phyloP scores from a whole-genome alignment of 2,888 invertebrate species.

The Arge pagana region DNA sequence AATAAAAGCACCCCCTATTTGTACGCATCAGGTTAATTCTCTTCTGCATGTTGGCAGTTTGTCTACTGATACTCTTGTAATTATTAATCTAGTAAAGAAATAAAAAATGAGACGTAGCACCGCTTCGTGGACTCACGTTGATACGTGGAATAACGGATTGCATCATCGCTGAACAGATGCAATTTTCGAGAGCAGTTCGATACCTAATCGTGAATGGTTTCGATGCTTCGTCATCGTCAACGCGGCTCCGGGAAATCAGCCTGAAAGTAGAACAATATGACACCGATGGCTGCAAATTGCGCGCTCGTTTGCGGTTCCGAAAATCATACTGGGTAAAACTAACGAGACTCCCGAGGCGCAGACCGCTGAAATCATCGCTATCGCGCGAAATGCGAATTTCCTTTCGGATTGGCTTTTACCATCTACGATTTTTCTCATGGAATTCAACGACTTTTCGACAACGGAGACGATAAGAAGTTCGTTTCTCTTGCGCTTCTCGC shows the following conservation, averaged over 20 bases:
- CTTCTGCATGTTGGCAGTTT: no score
- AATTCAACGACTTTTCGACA: not conserved
- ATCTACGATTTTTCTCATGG: conserved; percentile 6
- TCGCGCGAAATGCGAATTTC: conserved; percentile 11
- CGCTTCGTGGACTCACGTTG: conserved; percentile 1
- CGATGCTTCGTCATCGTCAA: not conserved
- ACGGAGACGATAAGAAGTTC: not conserved
- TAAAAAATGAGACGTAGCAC: not conserved
- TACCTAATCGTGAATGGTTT: not conserved
- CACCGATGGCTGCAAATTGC: no score
- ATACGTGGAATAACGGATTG: conserved; percentile 4
- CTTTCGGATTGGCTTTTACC: not conserved
- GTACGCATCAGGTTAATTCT: no score
- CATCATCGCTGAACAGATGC: conserved; percentile 10
- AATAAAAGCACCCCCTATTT: no score
- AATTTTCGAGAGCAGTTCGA: not conserved
- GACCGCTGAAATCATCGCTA: conserved; percentile 7
- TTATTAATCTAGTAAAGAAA: no score
- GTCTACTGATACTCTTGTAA: no score
- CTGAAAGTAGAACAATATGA: not conserved
- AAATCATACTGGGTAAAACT: no score
- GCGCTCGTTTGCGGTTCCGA: no score
- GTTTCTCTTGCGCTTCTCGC: no score
- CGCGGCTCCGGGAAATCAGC: not conserved
- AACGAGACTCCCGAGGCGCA: not conserved